Percentiles rank a stretch among this genome's conserved stretches.
phyloP scores from a whole-genome alignment of 2,888 invertebrate species.

The Apotomis capreana region DNA sequence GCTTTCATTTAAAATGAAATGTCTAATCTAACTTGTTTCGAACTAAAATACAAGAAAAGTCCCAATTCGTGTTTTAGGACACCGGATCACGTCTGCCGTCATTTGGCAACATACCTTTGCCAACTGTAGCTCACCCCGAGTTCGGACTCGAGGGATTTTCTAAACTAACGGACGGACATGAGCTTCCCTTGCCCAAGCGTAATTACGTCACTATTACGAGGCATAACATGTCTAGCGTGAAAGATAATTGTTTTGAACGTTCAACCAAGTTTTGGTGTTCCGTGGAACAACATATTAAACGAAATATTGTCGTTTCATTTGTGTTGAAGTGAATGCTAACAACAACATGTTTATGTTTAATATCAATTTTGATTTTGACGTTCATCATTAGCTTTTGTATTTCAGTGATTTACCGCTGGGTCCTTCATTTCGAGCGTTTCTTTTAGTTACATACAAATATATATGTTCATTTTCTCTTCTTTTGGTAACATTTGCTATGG shows the following conservation, averaged over 20 bases:
- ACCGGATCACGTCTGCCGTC: background rate
- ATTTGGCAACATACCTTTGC: background rate
- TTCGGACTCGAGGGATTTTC: constrained; percentile 19
- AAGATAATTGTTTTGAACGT: constrained; percentile 30
- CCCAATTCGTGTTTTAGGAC: background rate
- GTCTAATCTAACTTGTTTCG: no score
- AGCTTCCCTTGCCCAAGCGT: constrained; percentile 14
- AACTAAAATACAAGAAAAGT: background rate
- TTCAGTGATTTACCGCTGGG: no score
- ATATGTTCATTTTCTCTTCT: no score
- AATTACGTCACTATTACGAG: constrained; percentile 36
- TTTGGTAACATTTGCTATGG: no score
- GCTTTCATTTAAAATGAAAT: no score
- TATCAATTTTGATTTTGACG: background rate
- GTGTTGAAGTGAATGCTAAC: background rate
- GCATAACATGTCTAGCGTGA: constrained; percentile 23
- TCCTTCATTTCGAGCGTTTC: no score
- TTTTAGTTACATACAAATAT: no score
- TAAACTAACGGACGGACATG: constrained; percentile 21
- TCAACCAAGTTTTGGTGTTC: constrained; percentile 12
- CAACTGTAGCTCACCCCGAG: background rate
- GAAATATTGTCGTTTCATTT: constrained; percentile 23
- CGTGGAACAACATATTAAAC: constrained; percentile 15
- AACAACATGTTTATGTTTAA: constrained; percentile 9
- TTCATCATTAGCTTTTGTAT: no score